Evolutionary conservation across 92 coral and sea anemone genomes (phyloP), one percentile per base, ranked within the genome.

Genomic region (Hydrozoanthus gracilis): DNA sequence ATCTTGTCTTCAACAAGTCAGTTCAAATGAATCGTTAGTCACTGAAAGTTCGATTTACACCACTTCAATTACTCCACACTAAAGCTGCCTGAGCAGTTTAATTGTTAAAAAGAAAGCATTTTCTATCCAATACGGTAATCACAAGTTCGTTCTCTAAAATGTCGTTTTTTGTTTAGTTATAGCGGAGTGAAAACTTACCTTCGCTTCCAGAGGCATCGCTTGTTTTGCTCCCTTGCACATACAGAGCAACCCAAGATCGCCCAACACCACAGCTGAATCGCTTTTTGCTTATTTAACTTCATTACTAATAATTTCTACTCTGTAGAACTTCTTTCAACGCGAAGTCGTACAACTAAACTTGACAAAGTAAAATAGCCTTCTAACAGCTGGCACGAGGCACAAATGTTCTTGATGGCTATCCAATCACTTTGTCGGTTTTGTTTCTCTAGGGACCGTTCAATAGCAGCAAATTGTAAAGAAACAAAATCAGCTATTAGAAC

Each of bases 321-420:
- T 70, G 51, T 48, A 56, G 73, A 60, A 67, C 74, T 80, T 69
- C 27, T 17, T 65, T 51, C 12, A 18, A 51, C 18, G 61, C 85
- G 85, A 80, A 65, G 75, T 74, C 74, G 27, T 64, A 46, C 60
- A 47, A 20, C 73, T 80, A 27, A 27, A 65, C 61, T 9, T 17
- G 56, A 46, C 85, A 65, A 79, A 88, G 72, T 56, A 75, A 85
- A 70, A 64, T 70, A 77, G 78, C 44, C 83, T 47, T 47, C 54
- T n/a, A 82, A 35, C 84, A 83, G 52, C 74, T 87, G 93, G 93
- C 93, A 90, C 93, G 93, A 90, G 93, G 93, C 93, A 82, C 76
- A 9, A 76, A 78, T 87, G 76, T 60, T 76, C 82, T 7, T 64
- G 66, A 65, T 80, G 20, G 51, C 48, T 80, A 50, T 80, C 85